Percentiles rank a stretch among this genome's conserved stretches.
These are phyloP conservation scores for Zoanthus sansibaricus DNA, from an alignment of 92 coral and sea anemone species.

Conservation along the genomic window DNA sequence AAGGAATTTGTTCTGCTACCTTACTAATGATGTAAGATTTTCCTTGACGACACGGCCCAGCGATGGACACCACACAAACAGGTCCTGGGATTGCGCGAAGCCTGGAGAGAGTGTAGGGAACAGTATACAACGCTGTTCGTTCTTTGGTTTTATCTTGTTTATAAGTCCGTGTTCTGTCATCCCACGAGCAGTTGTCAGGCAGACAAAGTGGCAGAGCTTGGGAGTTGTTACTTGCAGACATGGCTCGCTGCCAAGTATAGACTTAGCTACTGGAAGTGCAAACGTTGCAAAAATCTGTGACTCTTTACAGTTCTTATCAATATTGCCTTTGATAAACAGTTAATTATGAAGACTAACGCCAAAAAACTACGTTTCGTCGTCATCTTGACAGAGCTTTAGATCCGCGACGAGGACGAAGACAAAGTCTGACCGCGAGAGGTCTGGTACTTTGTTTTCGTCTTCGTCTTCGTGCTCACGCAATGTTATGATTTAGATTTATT, in stretches of 20 bases:
- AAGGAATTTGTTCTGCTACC: background rate
- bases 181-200: slow-evolving; percentile 38
- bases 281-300: background rate
- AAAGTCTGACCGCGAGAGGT: too few species aligned
- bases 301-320: background rate
- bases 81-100: slow-evolving; percentile 55
- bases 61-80: slow-evolving; percentile 69
- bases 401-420: too few species aligned
- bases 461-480: too few species aligned
- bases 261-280: background rate
- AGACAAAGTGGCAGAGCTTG: slow-evolving; percentile 44
- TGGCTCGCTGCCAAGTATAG: background rate
- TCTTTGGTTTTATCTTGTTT: slow-evolving; percentile 1
- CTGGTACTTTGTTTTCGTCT: too few species aligned
- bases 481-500: too few species aligned
- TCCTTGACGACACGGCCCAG: slow-evolving; percentile 71
- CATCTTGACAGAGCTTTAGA: too few species aligned
- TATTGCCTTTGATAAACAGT: too few species aligned
- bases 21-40: slow-evolving; percentile 70
- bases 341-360: too few species aligned
- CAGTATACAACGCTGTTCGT: slow-evolving; percentile 8
- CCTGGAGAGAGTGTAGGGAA: slow-evolving; percentile 32
- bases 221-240: background rate
- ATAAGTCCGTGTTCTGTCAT: slow-evolving; percentile 12
- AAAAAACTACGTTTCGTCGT: too few species aligned